Conservation (phyloP, 2,888 invertebrate genomes). For the Beris morrisii region DNA sequence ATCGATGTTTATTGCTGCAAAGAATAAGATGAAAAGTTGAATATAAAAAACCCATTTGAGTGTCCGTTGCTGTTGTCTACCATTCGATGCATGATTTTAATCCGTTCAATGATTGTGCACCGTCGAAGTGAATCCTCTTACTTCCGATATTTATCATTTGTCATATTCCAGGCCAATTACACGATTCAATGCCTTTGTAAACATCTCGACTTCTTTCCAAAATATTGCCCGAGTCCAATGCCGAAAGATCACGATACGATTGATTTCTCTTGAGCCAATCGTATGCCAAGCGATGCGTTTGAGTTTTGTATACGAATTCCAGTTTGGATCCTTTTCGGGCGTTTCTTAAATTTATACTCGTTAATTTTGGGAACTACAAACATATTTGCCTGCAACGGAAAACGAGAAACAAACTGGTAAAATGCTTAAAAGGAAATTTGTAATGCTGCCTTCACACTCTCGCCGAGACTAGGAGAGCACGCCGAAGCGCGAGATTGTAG, state of each 20-base stretch:
- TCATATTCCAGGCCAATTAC: slow-evolving; percentile 82
- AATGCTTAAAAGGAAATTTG: slow-evolving; percentile 61
- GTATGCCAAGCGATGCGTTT: slow-evolving; percentile 87
- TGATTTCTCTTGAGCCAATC: slow-evolving; percentile 64
- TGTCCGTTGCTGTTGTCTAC: neutral
- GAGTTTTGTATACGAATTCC: slow-evolving; percentile 64
- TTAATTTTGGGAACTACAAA: neutral
- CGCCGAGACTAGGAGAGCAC: no score
- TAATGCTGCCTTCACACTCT: slow-evolving; percentile 30
- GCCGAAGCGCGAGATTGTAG: neutral
- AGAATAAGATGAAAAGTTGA: no score
- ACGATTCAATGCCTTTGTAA: slow-evolving; percentile 64
- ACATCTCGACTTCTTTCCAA: slow-evolving; percentile 53
- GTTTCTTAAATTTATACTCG: neutral
- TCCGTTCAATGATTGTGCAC: neutral
- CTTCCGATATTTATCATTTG: slow-evolving; percentile 61
- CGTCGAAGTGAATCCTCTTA: neutral
- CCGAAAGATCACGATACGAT: slow-evolving; percentile 7
- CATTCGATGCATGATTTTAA: neutral
- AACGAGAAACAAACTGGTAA: neutral
- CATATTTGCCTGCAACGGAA: neutral
- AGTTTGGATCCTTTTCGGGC: slow-evolving; percentile 52
- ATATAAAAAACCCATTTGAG: no score
- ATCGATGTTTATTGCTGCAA: neutral
- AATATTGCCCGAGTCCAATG: slow-evolving; percentile 37